A percentile compares a stretch with the other conserved stretches of the same genome.
These are phyloP conservation scores for Caretta caretta DNA, from an alignment of 2,113 vertebrate species.

Conservation along the genomic window DNA sequence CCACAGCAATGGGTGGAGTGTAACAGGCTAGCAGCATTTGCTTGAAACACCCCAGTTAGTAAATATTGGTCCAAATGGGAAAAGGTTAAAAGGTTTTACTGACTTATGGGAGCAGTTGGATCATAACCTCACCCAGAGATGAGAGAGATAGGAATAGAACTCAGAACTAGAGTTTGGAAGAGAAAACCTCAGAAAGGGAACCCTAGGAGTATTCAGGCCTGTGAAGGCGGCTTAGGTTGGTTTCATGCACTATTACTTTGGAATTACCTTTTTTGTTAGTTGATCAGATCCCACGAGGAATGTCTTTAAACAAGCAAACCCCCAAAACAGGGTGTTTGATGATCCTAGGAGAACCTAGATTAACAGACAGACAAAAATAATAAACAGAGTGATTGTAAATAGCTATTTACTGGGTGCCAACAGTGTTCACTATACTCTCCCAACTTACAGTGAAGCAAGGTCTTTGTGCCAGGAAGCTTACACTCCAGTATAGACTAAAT, in stretches of 20 bases:
- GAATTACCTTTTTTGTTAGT: not conserved
- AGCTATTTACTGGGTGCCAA: not conserved
- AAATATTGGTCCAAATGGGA: not conserved
- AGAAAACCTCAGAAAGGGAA: not conserved
- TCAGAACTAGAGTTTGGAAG: not conserved
- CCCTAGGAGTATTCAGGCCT: not conserved
- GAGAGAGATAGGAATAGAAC: not conserved
- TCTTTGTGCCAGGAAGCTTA: not conserved
- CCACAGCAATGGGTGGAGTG: not conserved
- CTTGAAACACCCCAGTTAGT: not conserved
- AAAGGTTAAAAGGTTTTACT: not conserved
- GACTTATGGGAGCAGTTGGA: not conserved
- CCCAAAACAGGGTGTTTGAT: not conserved
- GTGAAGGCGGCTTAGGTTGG: not conserved
- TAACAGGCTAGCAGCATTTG: not conserved
- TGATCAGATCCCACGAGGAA: not conserved
- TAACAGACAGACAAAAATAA: not conserved
- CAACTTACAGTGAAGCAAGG: not conserved
- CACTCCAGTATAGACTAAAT: not conserved
- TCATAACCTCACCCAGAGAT: not conserved
- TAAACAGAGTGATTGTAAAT: not conserved
- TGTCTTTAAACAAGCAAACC: not conserved
- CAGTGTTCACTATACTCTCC: not conserved
- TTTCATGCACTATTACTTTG: not conserved
- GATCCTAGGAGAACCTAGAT: no score